Evolutionary conservation across 92 coral and sea anemone species (phyloP), one percentile per base, ranked within the genome.

Genomic region (Zoanthus gigantus): DNA sequence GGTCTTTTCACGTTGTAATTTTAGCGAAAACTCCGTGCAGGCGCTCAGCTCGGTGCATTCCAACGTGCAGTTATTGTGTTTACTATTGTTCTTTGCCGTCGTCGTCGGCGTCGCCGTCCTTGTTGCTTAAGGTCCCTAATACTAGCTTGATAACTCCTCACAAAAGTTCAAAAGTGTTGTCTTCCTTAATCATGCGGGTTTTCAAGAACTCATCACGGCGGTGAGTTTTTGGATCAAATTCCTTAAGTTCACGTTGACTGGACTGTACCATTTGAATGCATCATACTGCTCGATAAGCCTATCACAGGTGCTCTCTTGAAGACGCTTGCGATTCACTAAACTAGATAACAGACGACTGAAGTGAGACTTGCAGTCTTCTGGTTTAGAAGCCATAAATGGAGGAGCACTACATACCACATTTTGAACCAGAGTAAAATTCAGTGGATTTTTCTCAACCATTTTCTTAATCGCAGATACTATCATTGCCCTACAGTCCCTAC

Each of bases 391-490:
- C 68, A 61, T 61, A 4, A 61, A 1, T 14, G 68, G 68, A 61
- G 68, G 68, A 0, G 68, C 68, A 61, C 2, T 10, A 61, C 68
- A 61, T 61, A 14, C 68, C 68, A 61, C 68, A 61, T 61, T 61
- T 14, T n/a, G n/a, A n/a, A 61, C 16, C n/a, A 61, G 9, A 0
- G 68, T 61, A 61, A 61, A 61, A 84, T 83, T 30, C 58, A 83
- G 16, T 46, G 63, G 57, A 88, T 52, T 65, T 53, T 85, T 34
- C 79, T 47, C 52, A 89, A 63, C 44, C 76, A 61, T 13, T 76
- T 72, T 61, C 71, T 75, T 28, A 89, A 88, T 5, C 23, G 9
- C 53, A 42, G 83, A 52, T 75, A 47, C 14, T 76, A 87, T 63
- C 77, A 71, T 32, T 37, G 31, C 28, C 18, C 78, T 10, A 45